phyloP scores from a whole-genome alignment of 2,113 vertebrate genomes.

The Trogon surrucura region DNA sequence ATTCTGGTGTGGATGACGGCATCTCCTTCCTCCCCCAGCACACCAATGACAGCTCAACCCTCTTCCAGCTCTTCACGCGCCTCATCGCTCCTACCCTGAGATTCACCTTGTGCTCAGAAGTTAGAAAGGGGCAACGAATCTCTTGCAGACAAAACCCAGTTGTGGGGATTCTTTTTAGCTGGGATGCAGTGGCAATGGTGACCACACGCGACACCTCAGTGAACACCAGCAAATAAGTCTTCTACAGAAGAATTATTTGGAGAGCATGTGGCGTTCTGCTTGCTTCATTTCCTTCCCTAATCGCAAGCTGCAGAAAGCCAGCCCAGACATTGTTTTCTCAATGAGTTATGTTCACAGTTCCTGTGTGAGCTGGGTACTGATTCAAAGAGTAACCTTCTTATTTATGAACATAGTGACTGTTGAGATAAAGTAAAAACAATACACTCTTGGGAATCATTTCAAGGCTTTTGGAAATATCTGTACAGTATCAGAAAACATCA shows the following conservation, averaged over 20 bases:
- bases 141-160: background rate
- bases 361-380: background rate
- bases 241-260: background rate
- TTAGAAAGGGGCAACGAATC: background rate
- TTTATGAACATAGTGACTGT: constrained; percentile 21
- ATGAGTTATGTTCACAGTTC: background rate
- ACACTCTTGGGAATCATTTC: background rate
- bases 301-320: background rate
- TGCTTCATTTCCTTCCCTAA: constrained; percentile 8
- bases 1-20: background rate
- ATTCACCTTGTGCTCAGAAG: background rate
- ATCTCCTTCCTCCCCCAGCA: background rate
- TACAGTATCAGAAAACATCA: background rate
- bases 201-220: background rate
- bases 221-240: background rate
- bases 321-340: background rate
- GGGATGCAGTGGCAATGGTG: background rate
- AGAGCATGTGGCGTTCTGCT: background rate
- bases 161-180: background rate
- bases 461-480: constrained; percentile 9
- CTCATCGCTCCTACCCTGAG: background rate
- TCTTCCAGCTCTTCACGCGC: background rate
- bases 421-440: constrained; percentile 41
- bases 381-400: constrained; percentile 22
- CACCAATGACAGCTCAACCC: background rate